phyloP scores from a whole-genome alignment of 1,140 invertebrate genomes.

The Melitaea cinxia region DNA sequence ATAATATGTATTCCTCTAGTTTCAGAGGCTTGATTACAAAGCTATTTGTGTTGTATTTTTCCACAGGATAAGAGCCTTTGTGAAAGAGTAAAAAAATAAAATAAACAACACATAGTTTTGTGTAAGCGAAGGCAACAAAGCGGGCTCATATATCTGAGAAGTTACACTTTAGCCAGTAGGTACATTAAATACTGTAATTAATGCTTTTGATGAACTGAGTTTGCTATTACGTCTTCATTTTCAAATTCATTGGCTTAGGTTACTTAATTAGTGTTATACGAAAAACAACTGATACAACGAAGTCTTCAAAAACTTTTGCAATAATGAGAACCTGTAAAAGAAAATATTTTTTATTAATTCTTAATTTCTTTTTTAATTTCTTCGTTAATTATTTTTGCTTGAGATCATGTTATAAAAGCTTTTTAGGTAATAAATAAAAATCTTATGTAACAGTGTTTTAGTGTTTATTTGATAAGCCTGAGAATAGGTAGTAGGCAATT shows the following conservation, averaged over 20 bases:
- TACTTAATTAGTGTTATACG: neutral
- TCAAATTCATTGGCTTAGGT: neutral
- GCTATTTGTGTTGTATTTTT: conserved; percentile 33
- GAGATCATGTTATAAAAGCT: no score
- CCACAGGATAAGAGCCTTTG: conserved; percentile 34
- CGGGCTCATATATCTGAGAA: conserved; percentile 49
- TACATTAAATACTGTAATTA: conserved; percentile 44
- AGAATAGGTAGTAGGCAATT: no score
- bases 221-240: neutral
- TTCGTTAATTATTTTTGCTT: no score
- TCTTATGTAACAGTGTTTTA: no score
- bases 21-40: conserved; percentile 13
- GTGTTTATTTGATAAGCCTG: no score
- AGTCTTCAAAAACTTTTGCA: no score
- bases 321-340: no score
- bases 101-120: conserved; percentile 31
- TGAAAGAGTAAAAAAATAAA: conserved; percentile 25
- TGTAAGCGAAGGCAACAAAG: conserved; percentile 36
- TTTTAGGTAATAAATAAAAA: no score
- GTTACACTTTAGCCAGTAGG: conserved; percentile 45
- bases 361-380: no score
- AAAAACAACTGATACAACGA: neutral
- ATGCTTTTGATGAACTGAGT: neutral
- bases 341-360: no score
- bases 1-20: neutral